A percentile compares a stretch with the other conserved stretches of the same genome.
phyloP scores from a whole-genome alignment of 1,140 invertebrate genomes.

The Microplitis mediator region DNA sequence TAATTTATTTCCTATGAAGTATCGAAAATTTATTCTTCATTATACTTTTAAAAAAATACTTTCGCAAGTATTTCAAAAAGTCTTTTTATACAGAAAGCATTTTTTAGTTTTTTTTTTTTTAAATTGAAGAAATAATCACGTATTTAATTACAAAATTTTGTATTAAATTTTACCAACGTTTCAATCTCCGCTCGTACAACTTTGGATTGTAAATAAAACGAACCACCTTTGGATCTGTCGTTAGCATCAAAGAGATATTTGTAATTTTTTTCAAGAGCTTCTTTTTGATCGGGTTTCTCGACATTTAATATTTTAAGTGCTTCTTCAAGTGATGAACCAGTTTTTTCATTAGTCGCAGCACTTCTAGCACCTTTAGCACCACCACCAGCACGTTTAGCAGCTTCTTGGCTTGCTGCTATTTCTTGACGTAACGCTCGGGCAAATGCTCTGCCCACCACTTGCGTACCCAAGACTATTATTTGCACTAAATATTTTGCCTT shows the following conservation, averaged over 20 bases:
- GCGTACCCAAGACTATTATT: constrained; percentile 85
- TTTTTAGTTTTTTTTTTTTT: too few relatives aligned
- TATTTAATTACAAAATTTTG: too few relatives aligned
- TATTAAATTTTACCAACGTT: too few relatives aligned
- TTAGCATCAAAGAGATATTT: constrained; percentile 90
- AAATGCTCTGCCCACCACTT: constrained; percentile 90
- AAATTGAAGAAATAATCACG: too few relatives aligned
- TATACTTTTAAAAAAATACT: too few relatives aligned
- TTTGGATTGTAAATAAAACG: constrained; percentile 98
- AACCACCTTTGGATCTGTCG: constrained; percentile 91
- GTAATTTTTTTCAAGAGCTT: constrained; percentile 82
- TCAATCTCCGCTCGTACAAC: constrained; percentile 77
- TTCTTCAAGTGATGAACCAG: constrained; percentile 87
- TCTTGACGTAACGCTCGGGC: constrained; percentile 86
- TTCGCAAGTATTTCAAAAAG: too few relatives aligned
- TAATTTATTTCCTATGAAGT: too few relatives aligned
- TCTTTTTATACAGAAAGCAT: too few relatives aligned
- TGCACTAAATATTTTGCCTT: constrained; percentile 95
- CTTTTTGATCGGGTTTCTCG: constrained; percentile 69
- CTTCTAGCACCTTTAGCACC: constrained; percentile 71
- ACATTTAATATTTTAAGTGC: constrained; percentile 94
- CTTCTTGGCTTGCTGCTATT: constrained; percentile 83
- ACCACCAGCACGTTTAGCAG: constrained; percentile 78
- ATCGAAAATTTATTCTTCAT: too few relatives aligned
- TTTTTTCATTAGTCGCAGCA: constrained; percentile 78